Evolutionary conservation across 1,140 invertebrate genomes (phyloP), one percentile per base, ranked within the genome.

Genomic region (Rhizoglyphus robini): DNA sequence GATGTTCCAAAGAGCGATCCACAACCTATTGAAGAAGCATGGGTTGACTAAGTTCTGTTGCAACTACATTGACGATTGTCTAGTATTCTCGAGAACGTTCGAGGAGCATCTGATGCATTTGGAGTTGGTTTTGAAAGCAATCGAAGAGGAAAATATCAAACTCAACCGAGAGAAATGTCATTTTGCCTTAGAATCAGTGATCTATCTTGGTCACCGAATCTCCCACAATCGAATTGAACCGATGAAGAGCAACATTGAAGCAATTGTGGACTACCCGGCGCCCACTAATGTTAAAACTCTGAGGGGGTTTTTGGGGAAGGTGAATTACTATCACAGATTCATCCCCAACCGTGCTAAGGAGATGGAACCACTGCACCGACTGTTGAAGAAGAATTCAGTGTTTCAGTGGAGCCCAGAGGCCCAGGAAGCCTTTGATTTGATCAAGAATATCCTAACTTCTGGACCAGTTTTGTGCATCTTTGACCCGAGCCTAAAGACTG

Each of bases 381-480:
- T 80, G 13, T 54, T 75, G 20, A 74, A 75, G 65, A 77, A 79
- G 68, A 71, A 77, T 20, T 54, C 30, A 29, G 20, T 60, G 15
- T 78, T 73, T 59, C 3, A 63, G 25, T 79, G 77, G 76, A 65
- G 48, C 4, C 0, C 67, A 0, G 47, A 73, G 20, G 72, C 73
- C 23, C 38, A 70, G 67, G 54, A 79, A 38, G 73, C 70, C 4
- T 74, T 73, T 29, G 69, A 76, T 29, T 67, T 66, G 46, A 30
- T 79, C 2, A 77, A 78, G 70, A 29, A 67, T 23, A 41, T 63
- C 15, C 46, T 74, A 36, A 69, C 67, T n/a, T n/a, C 25, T 5
- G 48, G 68, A 46, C 67, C 68, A 8, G 74, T 73, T 18, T 65
- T 68, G 18, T 4, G 74, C 5, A 71, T 72, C 0, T 75, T 71